A percentile compares a stretch with the other conserved stretches of the same genome.
Evolutionary conservation across 1,140 invertebrate genomes (phyloP).

Genomic region (Adoxophyes honmai): DNA sequence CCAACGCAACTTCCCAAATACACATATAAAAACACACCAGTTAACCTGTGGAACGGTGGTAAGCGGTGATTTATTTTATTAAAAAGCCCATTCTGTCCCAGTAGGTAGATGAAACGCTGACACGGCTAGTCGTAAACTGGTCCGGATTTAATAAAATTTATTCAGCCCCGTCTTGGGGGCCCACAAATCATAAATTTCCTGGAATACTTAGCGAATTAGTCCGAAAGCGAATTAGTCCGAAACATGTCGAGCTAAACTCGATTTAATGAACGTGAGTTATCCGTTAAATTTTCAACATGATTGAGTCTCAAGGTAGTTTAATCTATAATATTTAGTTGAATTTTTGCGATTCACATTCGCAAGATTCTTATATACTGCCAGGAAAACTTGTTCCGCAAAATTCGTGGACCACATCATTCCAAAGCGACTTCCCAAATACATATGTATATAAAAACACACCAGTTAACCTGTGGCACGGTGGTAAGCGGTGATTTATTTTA

Average conservation of each 20-base stretch:
- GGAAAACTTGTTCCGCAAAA: too few species aligned
- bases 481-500: constrained; percentile 14
- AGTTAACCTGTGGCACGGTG: background rate
- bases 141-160: constrained; percentile 17
- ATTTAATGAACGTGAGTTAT: too few species aligned
- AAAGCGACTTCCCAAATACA: too few species aligned
- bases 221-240: too few species aligned
- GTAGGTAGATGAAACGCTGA: constrained; percentile 12
- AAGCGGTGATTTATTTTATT: constrained; percentile 15
- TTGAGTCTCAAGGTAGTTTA: too few species aligned
- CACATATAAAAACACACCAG: background rate
- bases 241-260: too few species aligned
- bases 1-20: too few species aligned
- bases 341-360: too few species aligned
- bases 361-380: too few species aligned
- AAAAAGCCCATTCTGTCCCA: constrained; percentile 10
- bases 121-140: constrained; percentile 13
- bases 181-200: constrained; percentile 7
- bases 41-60: background rate
- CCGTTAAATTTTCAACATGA: too few species aligned
- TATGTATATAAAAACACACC: background rate
- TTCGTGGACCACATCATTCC: background rate
- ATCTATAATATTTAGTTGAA: too few species aligned
- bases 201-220: background rate
- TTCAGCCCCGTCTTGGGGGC: constrained; percentile 5